Base-by-base conservation (phyloP, 92 coral and sea anemone genomes). In the Epizoanthus fatuus region DNA sequence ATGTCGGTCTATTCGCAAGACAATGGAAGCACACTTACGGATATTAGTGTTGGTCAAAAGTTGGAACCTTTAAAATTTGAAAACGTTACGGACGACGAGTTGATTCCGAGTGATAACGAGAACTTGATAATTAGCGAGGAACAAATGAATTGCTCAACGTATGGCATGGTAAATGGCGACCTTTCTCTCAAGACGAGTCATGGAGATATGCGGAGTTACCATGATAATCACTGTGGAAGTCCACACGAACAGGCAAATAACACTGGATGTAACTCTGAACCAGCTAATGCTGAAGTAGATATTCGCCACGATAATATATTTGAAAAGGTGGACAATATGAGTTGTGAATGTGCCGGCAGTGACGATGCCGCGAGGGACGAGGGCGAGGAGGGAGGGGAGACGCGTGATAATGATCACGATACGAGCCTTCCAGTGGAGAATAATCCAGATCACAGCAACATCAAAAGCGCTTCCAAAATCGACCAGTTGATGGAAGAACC, bases 401-500 rank as follows among this genome's bases (percentile, higher is more conserved):
- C 20, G 11, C 13, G 9, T 12, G 14, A 49, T 42, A 57, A 79
- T 68, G 86, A 82, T 19, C 66, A 22, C 39, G 89, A 70, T 25
- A 49, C 39, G 66, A 49, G 73, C 42, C 54, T 68, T 39, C 20
- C 71, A 37, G 16, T 15, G 39, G 81, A 86, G 13, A 45, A 62
- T 32, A 71, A 94, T 63, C 88, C 98, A 94, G 97, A 94, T 92
- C 96, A 96, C 95, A 94, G 98, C 93, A 91, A 74, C 77, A 87
- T 94, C 95, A 91, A 92, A 87, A 63, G 77, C 65, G 83, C 12
- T 49, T 92, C 92, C 51, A 84, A 88, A 72, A 60, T 88, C n/a
- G 90, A 90, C 45, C 89, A 91, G 79, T 76, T 95, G 25, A 66
- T 89, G 84, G 97, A 91, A 4, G 96, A 95, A 69, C 93, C 97